Percentiles rank a stretch among this genome's conserved stretches.
Conservation (phyloP, 2,797 vertebrate species). For the Argentina silus region DNA sequence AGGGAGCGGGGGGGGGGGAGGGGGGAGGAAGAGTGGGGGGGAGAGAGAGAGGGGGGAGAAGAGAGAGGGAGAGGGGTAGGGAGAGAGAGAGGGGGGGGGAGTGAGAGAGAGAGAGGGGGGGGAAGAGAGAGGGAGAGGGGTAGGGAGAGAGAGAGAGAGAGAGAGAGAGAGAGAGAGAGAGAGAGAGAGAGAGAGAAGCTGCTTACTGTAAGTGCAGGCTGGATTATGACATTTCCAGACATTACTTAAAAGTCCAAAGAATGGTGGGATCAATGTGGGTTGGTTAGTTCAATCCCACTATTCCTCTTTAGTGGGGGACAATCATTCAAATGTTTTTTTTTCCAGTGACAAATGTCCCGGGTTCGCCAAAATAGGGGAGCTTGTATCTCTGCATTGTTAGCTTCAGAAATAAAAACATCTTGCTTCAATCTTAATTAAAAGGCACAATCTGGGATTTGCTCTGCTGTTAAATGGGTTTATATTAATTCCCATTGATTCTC, state of each 20-base stretch:
- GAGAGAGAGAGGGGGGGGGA: background rate
- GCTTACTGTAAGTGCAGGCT: too few species aligned
- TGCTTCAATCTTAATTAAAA: too few species aligned
- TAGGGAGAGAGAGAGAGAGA: conserved; percentile 3
- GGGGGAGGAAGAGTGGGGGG: background rate
- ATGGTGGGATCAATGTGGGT: background rate
- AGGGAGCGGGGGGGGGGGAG: background rate
- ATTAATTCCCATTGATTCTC: too few species aligned
- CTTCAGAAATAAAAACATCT: too few species aligned
- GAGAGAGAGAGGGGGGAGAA: background rate
- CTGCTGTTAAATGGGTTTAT: too few species aligned
- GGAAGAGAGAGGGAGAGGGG: background rate
- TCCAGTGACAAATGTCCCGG: background rate
- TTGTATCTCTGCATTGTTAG: too few species aligned
- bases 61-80: background rate
- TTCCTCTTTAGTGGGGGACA: background rate
- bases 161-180: background rate
- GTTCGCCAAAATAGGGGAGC: background rate
- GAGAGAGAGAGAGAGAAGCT: background rate
- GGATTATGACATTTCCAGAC: conserved; percentile 29
- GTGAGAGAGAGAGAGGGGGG: too few species aligned
- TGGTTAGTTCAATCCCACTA: background rate
- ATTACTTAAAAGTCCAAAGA: conserved; percentile 12
- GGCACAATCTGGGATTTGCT: too few species aligned
- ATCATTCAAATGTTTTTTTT: background rate